Base-by-base conservation (phyloP, 2,113 vertebrate species). In the Nestor notabilis region DNA sequence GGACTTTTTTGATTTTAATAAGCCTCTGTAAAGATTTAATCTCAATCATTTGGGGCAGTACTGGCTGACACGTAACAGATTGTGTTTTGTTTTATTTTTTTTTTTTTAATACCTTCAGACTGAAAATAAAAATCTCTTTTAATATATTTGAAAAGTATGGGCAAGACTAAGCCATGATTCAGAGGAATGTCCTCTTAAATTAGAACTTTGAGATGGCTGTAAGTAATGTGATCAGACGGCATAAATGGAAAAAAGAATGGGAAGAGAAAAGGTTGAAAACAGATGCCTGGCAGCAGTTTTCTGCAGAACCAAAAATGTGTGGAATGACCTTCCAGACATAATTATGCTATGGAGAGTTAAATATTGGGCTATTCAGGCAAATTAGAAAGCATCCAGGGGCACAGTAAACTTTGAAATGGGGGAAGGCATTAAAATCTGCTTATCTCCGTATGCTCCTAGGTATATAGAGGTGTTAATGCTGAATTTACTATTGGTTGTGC, bases 111-210 rank as follows among this genome's bases (percentile, higher is more conserved):
- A 81, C 5, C 25, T 83, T 64, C 21, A 56, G 14, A 72, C 9
- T 65, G 31, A 79, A 77, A 79, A 46, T 76, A 65, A 83, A 84
- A 84, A 23, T 58, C 6, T 72, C 11, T 79, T 83, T 87, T 13
- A 41, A 7, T 85, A 2, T n/a, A 50, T 41, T 72, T 90, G 46
- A 76, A 83, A 90, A 65, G 70, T 89, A n/a, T 33, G 10, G 33
- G 79, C 91, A 95, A 94, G 77, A 69, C 72, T 86, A 93, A 87
- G 31, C 23, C 19, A 24, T 92, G 68, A 95, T 96, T 95, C 88
- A 95, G 78, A 85, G 44, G 43, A 94, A 97, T 93, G 93, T 96
- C 87, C 84, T 97, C 85, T 95, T 96, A 95, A 95, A 97, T 97
- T 93, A 95, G 56, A 78, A 53, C 29, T 92, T 93, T 94, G 83